Base-by-base conservation (phyloP, 2,888 invertebrate genomes). In the Trachelus iudaicus region DNA sequence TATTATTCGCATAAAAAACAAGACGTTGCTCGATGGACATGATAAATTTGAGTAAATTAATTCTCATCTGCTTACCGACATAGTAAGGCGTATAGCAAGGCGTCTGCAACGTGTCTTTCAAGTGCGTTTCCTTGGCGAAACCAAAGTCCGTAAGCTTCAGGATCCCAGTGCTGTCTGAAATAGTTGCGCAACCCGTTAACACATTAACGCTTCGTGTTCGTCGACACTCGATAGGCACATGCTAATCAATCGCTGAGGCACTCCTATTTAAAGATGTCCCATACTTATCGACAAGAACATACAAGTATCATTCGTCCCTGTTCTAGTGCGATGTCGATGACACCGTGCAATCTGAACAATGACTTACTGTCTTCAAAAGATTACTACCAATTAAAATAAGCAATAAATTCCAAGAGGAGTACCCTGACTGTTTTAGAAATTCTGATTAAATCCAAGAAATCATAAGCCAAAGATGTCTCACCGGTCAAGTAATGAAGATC, bases 51-150 rank as follows among this genome's bases (percentile, higher is more conserved):
- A 56, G 9, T 2, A 23, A 56, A 56, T 9, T 56, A 56, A 56
- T 75, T 76, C 69, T 69, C 68, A 34, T 11, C 31, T 79, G 92
- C 94, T 92, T 91, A 96, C 96, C 98, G 87, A 99, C 99, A 93
- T 99, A 99, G 91, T 99, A 99, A 0, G 99, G 99, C 13, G 99
- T 99, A 89, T 99, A 99, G 90, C 99, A 99, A 0, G 99, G 99
- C 0, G 99, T 99, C 91, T 98, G 98, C 78, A 99, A 92, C 0
- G 98, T 97, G 86, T 98, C 97, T 77, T 96, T 96, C 31, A 95
- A 94, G 68, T 94, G 94, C 0, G 97, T 98, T 92, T 98, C 98
- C 92, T 99, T 99, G 23, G 99, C 99, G 93, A 99, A 99, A 12
- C 99, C 99, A 92, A 99, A 99, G 93, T 99, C 99, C 1, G 99